Base-by-base conservation (phyloP, 2,113 vertebrate species). In the Colinus virginianus region DNA sequence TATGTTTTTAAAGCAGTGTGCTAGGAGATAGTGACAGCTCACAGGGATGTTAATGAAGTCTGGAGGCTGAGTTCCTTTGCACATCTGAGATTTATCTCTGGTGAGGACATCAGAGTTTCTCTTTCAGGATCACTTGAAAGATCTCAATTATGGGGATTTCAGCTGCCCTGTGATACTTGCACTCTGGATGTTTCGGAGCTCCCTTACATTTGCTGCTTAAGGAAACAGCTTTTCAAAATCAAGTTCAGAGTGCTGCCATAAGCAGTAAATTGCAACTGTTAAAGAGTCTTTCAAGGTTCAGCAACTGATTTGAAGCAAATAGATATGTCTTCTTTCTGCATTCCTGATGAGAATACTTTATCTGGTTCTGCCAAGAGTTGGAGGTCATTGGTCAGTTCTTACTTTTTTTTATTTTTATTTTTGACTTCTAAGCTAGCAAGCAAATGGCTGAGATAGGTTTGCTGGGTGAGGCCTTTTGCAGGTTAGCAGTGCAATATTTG, bases 1-100 rank as follows among this genome's bases (percentile, higher is more conserved):
- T 90, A 30, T 93, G 84, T 90, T 96, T 92, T 88, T 76, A 68
- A 95, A 93, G 89, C 59, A 48, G 71, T 66, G 45, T 90, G 84
- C 81, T 93, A 74, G 61, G 72, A 94, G 87, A 64, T 93, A 95
- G 90, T 94, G 93, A 80, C 94, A 93, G 94, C 87, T 95, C 84
- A 0, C 61, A 64, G 30, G 43, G 87, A 93, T 96, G 95, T 71
- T 95, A 89, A 92, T 92, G 89, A 96, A 90, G 71, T 89, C 94
- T 94, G 89, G 84, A 72, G 93, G 94, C 75, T 93, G 93, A 79
- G 92, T 92, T 88, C 82, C 59, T 93, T 79, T 95, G 87, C 94
- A 78, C 84, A 92, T 92, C 91, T 94, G 84, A 95, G 91, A 36
- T 84, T 92, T 64, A 84, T 11, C 43, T 0, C 0, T 64, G 56